Conservation (phyloP, 2,797 vertebrate species). For the Bradypus variegatus region DNA sequence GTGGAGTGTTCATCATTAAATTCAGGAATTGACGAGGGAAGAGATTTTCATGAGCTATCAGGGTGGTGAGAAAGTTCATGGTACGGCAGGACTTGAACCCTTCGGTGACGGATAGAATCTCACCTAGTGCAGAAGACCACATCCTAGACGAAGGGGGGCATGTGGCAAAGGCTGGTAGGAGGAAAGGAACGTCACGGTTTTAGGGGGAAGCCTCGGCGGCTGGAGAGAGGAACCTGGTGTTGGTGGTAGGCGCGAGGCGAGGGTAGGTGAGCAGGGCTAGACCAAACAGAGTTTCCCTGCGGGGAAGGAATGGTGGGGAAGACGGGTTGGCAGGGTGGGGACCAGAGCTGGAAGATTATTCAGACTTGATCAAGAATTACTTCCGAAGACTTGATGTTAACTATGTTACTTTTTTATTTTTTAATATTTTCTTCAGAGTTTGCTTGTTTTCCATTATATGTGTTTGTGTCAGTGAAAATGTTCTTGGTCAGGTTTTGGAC, state of each 20-base stretch:
- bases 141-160: not conserved
- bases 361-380: conserved; percentile 17
- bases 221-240: not conserved
- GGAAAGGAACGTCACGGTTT: not conserved
- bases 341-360: not conserved
- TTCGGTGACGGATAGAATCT: not conserved
- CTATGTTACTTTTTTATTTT: not conserved
- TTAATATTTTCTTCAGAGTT: not conserved
- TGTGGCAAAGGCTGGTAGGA: not conserved
- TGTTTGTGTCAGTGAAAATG: not conserved
- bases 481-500: conserved; percentile 8
- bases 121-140: not conserved
- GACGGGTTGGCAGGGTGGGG: not conserved
- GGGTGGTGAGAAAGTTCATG: not conserved
- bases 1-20: not conserved
- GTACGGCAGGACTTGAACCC: not conserved
- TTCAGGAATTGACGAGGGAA: not conserved
- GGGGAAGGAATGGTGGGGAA: not conserved
- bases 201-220: not conserved
- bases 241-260: not conserved
- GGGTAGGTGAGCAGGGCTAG: not conserved
- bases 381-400: not conserved
- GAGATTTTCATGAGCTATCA: not conserved
- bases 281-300: not conserved
- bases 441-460: conserved; percentile 1